Conservation (phyloP, 2,113 vertebrate species). For the Heterocephalus glaber region DNA sequence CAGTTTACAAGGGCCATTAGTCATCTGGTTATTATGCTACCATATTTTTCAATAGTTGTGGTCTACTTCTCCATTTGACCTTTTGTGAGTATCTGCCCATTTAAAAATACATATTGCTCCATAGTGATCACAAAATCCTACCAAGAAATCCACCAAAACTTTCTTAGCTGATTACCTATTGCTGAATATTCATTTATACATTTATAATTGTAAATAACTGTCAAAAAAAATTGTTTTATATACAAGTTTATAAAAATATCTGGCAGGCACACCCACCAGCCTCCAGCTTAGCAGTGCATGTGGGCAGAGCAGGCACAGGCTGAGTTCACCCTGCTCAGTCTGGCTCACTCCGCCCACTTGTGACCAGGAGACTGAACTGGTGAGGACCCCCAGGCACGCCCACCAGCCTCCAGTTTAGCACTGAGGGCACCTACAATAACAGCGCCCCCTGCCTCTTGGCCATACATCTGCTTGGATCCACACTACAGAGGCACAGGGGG, state of each 20-base stretch:
- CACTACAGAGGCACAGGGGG: no score
- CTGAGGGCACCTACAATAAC: no score
- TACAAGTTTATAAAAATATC: conserved; percentile 24
- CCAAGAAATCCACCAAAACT: conserved; percentile 22
- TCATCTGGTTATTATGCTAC: neutral
- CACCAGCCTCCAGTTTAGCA: no score
- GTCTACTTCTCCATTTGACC: neutral
- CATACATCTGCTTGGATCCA: no score
- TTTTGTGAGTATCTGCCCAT: neutral
- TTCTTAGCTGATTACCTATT: neutral
- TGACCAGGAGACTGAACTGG: no score
- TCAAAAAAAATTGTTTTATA: conserved; percentile 47
- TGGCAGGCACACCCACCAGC: no score
- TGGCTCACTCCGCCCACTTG: no score
- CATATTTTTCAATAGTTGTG: neutral
- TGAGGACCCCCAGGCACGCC: no score
- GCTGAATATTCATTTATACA: conserved; percentile 19
- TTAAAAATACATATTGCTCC: neutral
- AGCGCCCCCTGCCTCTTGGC: no score
- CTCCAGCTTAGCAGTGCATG: no score
- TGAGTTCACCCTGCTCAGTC: no score
- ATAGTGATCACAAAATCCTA: neutral
- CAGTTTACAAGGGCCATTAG: neutral
- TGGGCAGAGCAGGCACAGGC: no score
- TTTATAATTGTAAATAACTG: conserved; percentile 35